These are phyloP conservation scores for Sarotherodon lohbergeri DNA, from an alignment of 2,113 vertebrate species.

Conservation along the genomic window DNA sequence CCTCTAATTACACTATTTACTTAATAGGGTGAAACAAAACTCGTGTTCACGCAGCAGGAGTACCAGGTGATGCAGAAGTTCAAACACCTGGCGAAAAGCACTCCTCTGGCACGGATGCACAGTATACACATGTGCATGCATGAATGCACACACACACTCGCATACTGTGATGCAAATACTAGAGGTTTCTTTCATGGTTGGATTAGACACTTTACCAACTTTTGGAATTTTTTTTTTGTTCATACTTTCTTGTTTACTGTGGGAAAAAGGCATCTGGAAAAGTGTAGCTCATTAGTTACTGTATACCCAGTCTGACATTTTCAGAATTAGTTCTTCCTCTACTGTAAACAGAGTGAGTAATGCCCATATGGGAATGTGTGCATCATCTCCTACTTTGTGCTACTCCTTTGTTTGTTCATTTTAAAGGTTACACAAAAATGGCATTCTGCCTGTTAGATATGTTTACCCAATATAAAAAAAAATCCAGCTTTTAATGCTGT, in stretches of 20 bases:
- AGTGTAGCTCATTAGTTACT: not conserved
- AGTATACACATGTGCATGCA: not conserved
- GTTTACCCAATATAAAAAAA: not conserved
- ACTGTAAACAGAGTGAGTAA: conserved; percentile 20
- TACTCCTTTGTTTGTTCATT: conserved; percentile 14
- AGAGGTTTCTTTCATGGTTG: not conserved
- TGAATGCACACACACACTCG: conserved; percentile 21
- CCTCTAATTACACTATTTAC: conserved; percentile 76
- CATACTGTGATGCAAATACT: not conserved
- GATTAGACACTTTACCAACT: not conserved
- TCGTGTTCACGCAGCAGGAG: conserved; percentile 64
- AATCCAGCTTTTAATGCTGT: not conserved
- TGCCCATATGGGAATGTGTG: not conserved
- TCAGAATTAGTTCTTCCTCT: not conserved
- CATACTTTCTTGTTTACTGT: not conserved
- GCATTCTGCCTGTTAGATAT: not conserved
- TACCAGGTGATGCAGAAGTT: conserved; percentile 68
- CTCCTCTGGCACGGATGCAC: conserved; percentile 27
- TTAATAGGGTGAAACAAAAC: conserved; percentile 74
- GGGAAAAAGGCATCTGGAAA: not conserved
- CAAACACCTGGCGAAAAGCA: conserved; percentile 61
- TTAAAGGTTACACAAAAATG: not conserved
- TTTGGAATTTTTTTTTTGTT: not conserved
- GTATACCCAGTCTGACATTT: not conserved
- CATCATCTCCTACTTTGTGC: not conserved